Conservation (phyloP, 2,888 invertebrate genomes). For the Cyclophora albipunctata region DNA sequence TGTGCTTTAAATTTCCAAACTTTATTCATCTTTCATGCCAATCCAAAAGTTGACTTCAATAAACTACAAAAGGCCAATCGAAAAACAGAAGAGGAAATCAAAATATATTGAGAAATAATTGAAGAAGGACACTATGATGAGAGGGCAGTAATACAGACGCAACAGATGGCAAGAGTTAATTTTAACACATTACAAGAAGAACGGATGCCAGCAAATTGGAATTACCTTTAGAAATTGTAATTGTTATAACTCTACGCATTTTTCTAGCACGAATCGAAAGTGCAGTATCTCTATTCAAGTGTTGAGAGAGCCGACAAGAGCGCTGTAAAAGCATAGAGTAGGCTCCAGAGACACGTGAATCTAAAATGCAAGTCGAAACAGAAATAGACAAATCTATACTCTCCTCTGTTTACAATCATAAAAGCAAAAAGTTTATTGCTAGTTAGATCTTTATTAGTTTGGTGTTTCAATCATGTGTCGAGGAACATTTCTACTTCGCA, state of each 20-base stretch:
- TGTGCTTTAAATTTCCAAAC: slow-evolving; percentile 37
- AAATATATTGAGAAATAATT: slow-evolving; percentile 19
- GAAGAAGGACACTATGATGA: slow-evolving; percentile 24
- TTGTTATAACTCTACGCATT: slow-evolving; percentile 29
- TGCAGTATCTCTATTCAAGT: slow-evolving; percentile 57
- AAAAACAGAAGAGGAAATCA: slow-evolving; percentile 27
- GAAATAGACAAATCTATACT: slow-evolving; percentile 49
- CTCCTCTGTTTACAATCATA: slow-evolving; percentile 38
- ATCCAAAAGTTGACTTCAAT: slow-evolving; percentile 30
- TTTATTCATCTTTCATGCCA: slow-evolving; percentile 40
- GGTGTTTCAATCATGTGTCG: slow-evolving; percentile 47
- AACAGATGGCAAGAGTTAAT: slow-evolving; percentile 28
- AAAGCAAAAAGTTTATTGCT: slow-evolving; percentile 54
- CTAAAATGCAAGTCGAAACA: slow-evolving; percentile 54
- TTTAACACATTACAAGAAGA: slow-evolving; percentile 69
- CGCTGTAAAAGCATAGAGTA: slow-evolving; percentile 45
- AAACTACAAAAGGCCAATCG: slow-evolving; percentile 29
- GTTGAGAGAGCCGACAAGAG: slow-evolving; percentile 43
- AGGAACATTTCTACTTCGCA: slow-evolving; percentile 55
- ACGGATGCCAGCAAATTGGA: slow-evolving; percentile 32
- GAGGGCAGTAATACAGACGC: slow-evolving; percentile 22
- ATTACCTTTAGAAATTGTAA: slow-evolving; percentile 32
- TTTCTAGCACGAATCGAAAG: slow-evolving; percentile 44
- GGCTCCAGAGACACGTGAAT: slow-evolving; percentile 38
- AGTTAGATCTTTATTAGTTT: slow-evolving; percentile 54